Percentiles rank a stretch among this genome's conserved stretches.
phyloP scores from a whole-genome alignment of 2,888 invertebrate genomes.

The Perdita meconis region DNA sequence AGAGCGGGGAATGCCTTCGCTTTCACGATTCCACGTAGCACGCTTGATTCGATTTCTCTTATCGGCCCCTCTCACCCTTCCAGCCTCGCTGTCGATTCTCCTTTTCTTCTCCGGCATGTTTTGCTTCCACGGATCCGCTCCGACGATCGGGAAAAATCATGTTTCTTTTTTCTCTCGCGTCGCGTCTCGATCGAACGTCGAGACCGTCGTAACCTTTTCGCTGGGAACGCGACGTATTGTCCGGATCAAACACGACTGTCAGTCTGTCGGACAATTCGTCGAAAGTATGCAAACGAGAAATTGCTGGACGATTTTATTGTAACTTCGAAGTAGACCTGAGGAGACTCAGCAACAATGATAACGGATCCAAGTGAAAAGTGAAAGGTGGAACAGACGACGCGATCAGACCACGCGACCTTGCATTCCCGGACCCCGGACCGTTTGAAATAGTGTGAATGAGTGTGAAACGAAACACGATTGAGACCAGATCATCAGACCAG shows the following conservation, averaged over 20 bases:
- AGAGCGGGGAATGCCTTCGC: slow-evolving; percentile 56
- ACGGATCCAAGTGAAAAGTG: neutral
- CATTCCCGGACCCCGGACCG: slow-evolving; percentile 8
- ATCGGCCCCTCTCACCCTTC: slow-evolving; percentile 64
- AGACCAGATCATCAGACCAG: no score
- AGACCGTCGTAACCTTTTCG: slow-evolving; percentile 16
- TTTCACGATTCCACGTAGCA: slow-evolving; percentile 70
- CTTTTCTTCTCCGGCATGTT: slow-evolving; percentile 51
- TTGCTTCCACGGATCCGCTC: slow-evolving; percentile 8
- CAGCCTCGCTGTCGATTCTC: slow-evolving; percentile 46
- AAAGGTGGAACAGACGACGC: slow-evolving; percentile 16
- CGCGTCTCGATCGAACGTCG: neutral
- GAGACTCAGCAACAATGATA: no score
- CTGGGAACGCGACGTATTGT: no score
- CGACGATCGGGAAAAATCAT: slow-evolving; percentile 23
- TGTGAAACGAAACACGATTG: no score
- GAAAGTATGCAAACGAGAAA: neutral
- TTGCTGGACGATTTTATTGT: neutral
- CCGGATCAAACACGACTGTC: neutral
- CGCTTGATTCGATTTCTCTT: slow-evolving; percentile 69
- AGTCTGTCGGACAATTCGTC: neutral
- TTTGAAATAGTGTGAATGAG: no score
- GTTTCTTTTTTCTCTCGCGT: neutral
- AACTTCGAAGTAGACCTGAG: neutral
- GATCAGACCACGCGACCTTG: neutral